phyloP scores from a whole-genome alignment of 1,140 invertebrate species.

The Andricus grossulariae region DNA sequence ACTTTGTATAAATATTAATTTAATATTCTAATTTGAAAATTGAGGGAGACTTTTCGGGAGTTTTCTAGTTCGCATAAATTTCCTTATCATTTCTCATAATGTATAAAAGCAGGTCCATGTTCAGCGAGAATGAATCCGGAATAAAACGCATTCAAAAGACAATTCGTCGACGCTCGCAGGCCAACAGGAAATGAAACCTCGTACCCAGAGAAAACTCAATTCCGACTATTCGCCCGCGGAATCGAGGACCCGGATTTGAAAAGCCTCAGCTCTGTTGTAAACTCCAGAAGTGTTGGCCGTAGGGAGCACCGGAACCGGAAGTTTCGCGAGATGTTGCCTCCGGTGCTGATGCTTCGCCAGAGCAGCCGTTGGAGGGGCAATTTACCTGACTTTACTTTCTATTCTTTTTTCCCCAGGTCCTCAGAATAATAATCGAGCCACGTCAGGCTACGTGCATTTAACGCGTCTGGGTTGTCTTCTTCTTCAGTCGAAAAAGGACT shows the following conservation, averaged over 20 bases:
- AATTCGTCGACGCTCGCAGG: neutral
- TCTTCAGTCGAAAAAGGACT: neutral
- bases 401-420: neutral
- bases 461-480: neutral
- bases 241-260: constrained; percentile 23
- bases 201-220: constrained; percentile 10
- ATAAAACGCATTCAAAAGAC: constrained; percentile 19
- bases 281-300: constrained; percentile 26
- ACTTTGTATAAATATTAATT: too few species aligned
- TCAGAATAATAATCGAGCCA: neutral
- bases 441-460: neutral
- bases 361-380: neutral
- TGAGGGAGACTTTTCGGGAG: too few species aligned
- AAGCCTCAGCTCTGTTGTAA: neutral
- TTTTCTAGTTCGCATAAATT: neutral
- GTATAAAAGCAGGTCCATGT: neutral
- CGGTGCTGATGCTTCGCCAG: neutral
- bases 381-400: constrained; percentile 16
- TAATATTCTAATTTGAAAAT: too few species aligned
- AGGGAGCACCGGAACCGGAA: constrained; percentile 17
- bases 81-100: neutral
- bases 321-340: constrained; percentile 23
- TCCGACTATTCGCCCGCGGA: constrained; percentile 25
- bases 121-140: constrained; percentile 6
- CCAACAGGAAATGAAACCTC: constrained; percentile 22